These are phyloP conservation scores for Steromphala cineraria DNA, from an alignment of 2,888 invertebrate genomes.

Conservation along the genomic window DNA sequence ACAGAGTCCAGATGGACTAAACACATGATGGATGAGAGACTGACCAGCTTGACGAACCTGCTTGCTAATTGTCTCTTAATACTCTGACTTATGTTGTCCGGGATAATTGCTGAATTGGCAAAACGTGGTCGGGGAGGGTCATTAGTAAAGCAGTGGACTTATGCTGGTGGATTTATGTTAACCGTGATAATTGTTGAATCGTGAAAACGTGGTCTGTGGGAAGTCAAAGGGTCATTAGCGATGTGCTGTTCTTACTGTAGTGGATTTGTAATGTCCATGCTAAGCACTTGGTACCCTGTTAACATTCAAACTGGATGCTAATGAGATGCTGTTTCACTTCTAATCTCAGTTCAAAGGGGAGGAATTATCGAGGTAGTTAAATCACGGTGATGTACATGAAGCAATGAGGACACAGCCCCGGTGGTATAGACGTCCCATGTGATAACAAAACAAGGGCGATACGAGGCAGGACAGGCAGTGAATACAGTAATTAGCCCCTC, in stretches of 20 bases:
- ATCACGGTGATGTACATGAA: no score
- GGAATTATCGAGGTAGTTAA: neutral
- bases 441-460: no score
- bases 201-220: neutral
- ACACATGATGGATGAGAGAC: no score
- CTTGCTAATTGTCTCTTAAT: neutral
- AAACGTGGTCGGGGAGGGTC: neutral
- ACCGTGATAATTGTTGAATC: neutral
- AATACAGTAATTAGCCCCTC: no score
- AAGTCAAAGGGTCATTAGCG: neutral
- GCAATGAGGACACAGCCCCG: no score
- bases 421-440: no score
- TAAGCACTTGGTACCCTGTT: no score
- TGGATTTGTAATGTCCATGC: no score
- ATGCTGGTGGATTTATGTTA: no score
- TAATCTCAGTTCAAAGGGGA: neutral
- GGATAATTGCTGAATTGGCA: constrained; percentile 1
- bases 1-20: no score
- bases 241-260: neutral
- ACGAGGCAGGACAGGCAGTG: no score
- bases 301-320: neutral
- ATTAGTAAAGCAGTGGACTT: neutral
- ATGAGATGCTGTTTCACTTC: neutral
- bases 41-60: neutral
- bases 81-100: neutral